phyloP scores from a whole-genome alignment of 2,797 vertebrate genomes.

The Cynopterus sphinx region DNA sequence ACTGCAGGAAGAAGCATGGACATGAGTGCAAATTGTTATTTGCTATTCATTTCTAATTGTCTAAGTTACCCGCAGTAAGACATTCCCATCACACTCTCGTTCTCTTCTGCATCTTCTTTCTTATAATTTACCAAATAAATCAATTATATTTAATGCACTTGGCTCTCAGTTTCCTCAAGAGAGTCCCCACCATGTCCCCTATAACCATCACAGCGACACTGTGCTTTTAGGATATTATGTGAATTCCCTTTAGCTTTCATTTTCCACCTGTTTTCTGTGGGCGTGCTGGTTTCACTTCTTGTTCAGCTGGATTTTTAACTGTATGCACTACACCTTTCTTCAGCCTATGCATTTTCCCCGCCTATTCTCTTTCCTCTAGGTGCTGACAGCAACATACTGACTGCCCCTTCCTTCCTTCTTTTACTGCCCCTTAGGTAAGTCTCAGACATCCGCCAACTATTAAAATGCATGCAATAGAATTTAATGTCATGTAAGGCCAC shows the following conservation, averaged over 20 bases:
- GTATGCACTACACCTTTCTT: neutral
- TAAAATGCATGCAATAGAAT: neutral
- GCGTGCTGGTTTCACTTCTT: neutral
- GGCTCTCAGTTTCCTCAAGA: neutral
- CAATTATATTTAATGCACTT: neutral
- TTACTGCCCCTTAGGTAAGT: neutral
- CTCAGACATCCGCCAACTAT: neutral
- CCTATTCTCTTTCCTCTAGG: neutral
- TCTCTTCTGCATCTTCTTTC: neutral
- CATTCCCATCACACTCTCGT: neutral
- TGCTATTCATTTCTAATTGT: neutral
- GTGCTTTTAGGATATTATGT: neutral
- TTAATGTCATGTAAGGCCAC: neutral
- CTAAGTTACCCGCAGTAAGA: neutral
- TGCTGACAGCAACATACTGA: accelerated
- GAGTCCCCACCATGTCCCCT: neutral
- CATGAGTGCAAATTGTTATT: neutral
- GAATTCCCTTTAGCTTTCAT: neutral
- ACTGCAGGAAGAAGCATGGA: neutral
- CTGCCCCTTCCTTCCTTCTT: neutral
- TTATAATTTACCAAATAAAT: neutral
- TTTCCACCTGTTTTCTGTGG: neutral
- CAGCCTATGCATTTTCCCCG: neutral
- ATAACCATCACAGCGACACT: too few relatives aligned
- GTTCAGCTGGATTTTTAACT: neutral